Base-by-base conservation (phyloP, 2,113 vertebrate genomes). In the Oxyura jamaicensis region DNA sequence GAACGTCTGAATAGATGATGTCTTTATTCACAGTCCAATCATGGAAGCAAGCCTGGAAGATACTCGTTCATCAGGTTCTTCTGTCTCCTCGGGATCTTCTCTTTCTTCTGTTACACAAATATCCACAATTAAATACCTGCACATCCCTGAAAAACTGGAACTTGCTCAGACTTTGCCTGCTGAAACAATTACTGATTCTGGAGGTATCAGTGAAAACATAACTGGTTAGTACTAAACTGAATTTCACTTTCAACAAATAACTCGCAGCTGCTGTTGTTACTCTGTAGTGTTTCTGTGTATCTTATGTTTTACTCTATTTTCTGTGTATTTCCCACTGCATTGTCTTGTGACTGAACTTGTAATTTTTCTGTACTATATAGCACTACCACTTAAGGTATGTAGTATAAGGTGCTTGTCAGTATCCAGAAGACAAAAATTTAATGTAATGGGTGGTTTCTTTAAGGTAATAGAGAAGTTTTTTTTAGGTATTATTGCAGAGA, bases 41-140 rank as follows among this genome's bases (percentile, higher is more conserved):
- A 97, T 98, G 95, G 98, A 99, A 97, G 96, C 97, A 81, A 98
- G 98, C 62, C 83, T 96, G 56, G 98, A 99, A 97, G 98, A 98
- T 63, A 98, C 98, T 39, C 97, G 87, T 33, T 97, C 94, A 0
- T 97, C 97, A 23, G 97, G 91, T 56, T 95, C 97, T 48, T 98
- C 98, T 18, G 98, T 96, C 83, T 97, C 97, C 58, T 98, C 98
- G 19, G 95, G 96, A 62, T 98, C 98, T 67, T 98, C 98, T 56
- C 91, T 97, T 60, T 88, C 97, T 50, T 97, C 97, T 21, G 95
- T 95, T 67, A 83, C 96, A 65, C 98, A 98, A 86, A 97, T 79
- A 9, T 98, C 97, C 73, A 88, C 97, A 33, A 96, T 97, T 66
- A 98, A 98, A 94, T 90, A 91, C 83, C 91, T 97, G 82, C 97